Base-by-base conservation (phyloP, 2,888 invertebrate genomes). In the Pandemis corylana region DNA sequence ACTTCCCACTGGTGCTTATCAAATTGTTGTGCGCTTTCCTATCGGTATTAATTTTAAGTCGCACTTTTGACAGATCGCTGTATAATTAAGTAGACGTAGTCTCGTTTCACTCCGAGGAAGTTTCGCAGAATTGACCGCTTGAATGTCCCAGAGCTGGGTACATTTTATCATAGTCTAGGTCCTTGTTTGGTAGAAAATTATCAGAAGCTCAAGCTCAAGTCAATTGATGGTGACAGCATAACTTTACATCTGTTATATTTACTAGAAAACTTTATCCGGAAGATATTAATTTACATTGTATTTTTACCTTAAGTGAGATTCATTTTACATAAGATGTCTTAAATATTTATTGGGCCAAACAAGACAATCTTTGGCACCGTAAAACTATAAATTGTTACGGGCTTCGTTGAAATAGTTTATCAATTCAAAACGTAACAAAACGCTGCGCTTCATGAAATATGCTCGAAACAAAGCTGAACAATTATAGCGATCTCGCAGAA, bases 31-130 rank as follows among this genome's bases (percentile, higher is more conserved):
- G 44, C 9, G 6, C 44, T 0, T 46, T 12, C 9, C 9, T 10
- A 59, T 28, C 10, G 10, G 10, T 28, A 5, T 9, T 28, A 28
- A 20, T 59, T 59, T 59, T 12, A 5, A 28, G 28, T 59, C 12
- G 1, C 3, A 10, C 10, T 51, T n/a, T 7, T 20, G 28, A 59
- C 28, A 28, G 28, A 59, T 20, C 10, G 28, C 28, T 9, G 59
- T 28, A 59, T 59, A 59, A 59, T 59, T 59, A 59, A 59, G 59
- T 28, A 59, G 59, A 28, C 59, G 7, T 59, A 53, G 15, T 15
- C 53, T n/a, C 7, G 53, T 15, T 15, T 59, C 10, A 20, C 20
- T 10, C 10, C 20, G 5, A 59, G 12, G 28, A 28, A 59, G 2
- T 53, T 51, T 53, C 53, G 53, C 15, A 7, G 53, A 53, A 53